Base-by-base conservation (phyloP, 2,797 vertebrate species). In the Sebastes glaucus region DNA sequence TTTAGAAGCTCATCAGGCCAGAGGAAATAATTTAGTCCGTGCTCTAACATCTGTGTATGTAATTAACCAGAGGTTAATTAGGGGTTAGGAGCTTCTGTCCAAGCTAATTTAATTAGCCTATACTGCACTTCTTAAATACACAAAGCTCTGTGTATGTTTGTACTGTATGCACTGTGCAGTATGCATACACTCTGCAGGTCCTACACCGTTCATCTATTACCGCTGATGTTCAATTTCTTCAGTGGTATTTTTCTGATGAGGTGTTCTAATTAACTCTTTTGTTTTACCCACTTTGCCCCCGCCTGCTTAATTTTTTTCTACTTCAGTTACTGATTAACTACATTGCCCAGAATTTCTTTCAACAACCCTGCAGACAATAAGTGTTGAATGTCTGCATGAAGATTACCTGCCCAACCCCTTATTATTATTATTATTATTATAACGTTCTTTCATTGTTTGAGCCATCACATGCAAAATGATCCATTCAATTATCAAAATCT, bases 1-100 rank as follows among this genome's bases (percentile, higher is more conserved):
- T 62, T 72, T 74, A 33, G 38, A 60, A 38, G 4, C 55, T 55
- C 35, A 70, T 78, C 20, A 6, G 25, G 56, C 9, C 25, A 56
- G 61, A 49, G 22, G 3, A 63, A 78, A 79, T 80, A 3, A 80
- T 74, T 74, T 13, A 42, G 13, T 74, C n/a, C 13, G 49, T 25
- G 32, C 22, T 63, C 52, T 66, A 32, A 74, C 67, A 70, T 75
- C 73, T 63, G 46, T 75, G 42, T 27, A 14, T 78, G 80, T 79
- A 77, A 87, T 83, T 79, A 81, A 80, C 71, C 14, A 3, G 20
- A 25, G 61, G 61, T 80, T 86, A 71, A 88, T 88, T 81, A 81
- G 42, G 10, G 71, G 42, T 74, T 62, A 4, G 59, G 38, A 72
- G 66, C 56, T 46, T 70, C 18, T 35, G n/a, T 74, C 72, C 55